Evolutionary conservation across 2,113 vertebrate genomes (phyloP).

Genomic region (Plecturocebus donacophilus): DNA sequence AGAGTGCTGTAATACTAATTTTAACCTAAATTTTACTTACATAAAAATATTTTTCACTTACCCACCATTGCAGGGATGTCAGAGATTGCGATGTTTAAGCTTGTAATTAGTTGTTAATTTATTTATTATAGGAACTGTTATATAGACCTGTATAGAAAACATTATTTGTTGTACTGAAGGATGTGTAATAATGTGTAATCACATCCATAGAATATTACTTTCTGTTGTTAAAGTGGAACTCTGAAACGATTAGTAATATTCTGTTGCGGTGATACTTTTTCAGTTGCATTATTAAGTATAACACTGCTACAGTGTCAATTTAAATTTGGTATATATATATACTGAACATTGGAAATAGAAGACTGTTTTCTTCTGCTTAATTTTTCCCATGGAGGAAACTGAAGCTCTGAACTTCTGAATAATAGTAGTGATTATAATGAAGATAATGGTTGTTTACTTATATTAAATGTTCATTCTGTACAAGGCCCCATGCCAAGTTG

Average conservation of each 20-base stretch:
- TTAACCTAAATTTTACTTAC: constrained; percentile 19
- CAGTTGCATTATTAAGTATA: not conserved
- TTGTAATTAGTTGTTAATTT: not conserved
- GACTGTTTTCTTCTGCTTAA: constrained; percentile 3
- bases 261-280: not conserved
- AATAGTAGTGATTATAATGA: constrained; percentile 41
- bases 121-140: constrained; percentile 13
- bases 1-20: not conserved
- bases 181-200: constrained; percentile 23
- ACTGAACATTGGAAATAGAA: not conserved
- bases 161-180: constrained; percentile 24
- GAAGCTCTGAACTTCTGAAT: constrained; percentile 38
- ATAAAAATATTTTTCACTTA: constrained; percentile 45
- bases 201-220: constrained; percentile 37
- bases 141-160: not conserved
- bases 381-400: not conserved
- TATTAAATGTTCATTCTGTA: constrained; percentile 12
- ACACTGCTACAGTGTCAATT: not conserved
- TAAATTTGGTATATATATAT: not conserved
- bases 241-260: constrained; percentile 34
- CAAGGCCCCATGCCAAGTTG: not conserved
- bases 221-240: not conserved
- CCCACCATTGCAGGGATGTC: not conserved
- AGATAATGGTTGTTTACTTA: not conserved
- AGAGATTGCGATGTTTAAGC: not conserved